A percentile compares a stretch with the other conserved stretches of the same genome.
Conservation (phyloP, 2,888 invertebrate genomes). For the Trichopria drosophilae region DNA sequence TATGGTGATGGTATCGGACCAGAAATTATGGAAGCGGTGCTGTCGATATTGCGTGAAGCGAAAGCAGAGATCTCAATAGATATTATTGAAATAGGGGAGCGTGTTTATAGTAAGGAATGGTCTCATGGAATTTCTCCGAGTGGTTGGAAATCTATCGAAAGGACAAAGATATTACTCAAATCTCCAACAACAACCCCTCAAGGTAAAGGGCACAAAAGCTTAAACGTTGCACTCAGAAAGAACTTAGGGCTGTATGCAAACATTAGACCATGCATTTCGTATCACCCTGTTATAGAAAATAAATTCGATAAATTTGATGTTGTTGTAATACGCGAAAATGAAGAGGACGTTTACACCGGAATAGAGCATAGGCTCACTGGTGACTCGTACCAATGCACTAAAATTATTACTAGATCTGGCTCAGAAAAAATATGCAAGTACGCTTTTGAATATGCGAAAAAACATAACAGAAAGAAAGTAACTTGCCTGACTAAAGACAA, state of each 20-base stretch:
- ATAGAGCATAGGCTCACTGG: slow-evolving; percentile 18
- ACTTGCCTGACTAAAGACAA: slow-evolving; percentile 26
- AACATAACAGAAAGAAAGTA: slow-evolving; percentile 18
- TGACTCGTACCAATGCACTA: slow-evolving; percentile 15
- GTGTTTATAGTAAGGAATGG: slow-evolving; percentile 12
- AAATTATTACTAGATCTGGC: slow-evolving; percentile 18
- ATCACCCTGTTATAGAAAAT: slow-evolving; percentile 15
- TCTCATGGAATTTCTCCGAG: slow-evolving; percentile 10
- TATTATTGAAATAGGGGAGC: slow-evolving; percentile 20
- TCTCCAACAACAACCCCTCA: slow-evolving; percentile 20
- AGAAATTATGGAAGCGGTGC: slow-evolving; percentile 26
- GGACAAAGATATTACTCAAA: slow-evolving; percentile 15
- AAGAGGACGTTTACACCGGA: slow-evolving; percentile 19
- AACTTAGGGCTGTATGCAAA: slow-evolving; percentile 16
- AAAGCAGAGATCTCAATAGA: slow-evolving; percentile 16
- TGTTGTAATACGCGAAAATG: slow-evolving; percentile 20
- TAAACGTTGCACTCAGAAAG: slow-evolving; percentile 18
- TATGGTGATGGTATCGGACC: slow-evolving; percentile 25
- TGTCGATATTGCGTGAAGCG: slow-evolving; percentile 19
- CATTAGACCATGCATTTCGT: slow-evolving; percentile 16
- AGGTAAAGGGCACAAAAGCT: slow-evolving; percentile 22
- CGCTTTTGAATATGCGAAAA: slow-evolving; percentile 24
- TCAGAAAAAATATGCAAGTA: slow-evolving; percentile 23
- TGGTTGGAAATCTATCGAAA: slow-evolving; percentile 17
- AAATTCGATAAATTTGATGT: slow-evolving; percentile 16